Conservation (phyloP, 2,113 vertebrate species). For the Bagarius yarrelli region DNA sequence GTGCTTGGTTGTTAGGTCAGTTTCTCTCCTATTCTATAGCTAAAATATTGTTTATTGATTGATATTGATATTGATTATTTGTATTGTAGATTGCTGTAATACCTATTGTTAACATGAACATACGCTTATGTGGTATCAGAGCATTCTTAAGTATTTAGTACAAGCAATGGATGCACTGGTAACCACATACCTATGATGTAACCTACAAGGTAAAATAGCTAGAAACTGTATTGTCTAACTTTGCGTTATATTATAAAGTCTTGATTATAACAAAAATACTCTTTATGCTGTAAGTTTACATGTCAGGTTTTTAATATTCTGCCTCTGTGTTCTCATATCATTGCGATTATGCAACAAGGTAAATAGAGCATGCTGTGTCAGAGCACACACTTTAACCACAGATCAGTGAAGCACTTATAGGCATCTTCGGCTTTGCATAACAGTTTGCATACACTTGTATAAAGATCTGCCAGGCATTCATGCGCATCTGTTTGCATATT, state of each 20-base stretch:
- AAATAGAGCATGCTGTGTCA: constrained; percentile 26
- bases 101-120: not conserved
- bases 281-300: not conserved
- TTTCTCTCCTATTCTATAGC: not conserved
- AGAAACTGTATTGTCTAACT: not conserved
- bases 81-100: not conserved
- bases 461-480: constrained; percentile 40
- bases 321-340: not conserved
- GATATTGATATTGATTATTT: not conserved
- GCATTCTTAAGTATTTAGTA: not conserved
- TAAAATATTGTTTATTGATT: not conserved
- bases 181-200: not conserved
- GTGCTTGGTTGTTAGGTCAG: not conserved
- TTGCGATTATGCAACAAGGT: constrained; percentile 34
- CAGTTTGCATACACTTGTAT: constrained; percentile 15
- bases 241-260: not conserved
- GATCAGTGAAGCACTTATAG: constrained; percentile 37
- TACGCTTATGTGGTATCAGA: not conserved
- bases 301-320: not conserved
- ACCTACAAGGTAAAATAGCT: not conserved
- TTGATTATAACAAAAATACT: not conserved
- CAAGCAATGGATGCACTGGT: not conserved
- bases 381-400: constrained; percentile 30
- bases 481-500: constrained; percentile 23
- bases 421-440: constrained; percentile 21